Evolutionary conservation across 1,140 invertebrate species (phyloP), one percentile per base, ranked within the genome.

Genomic region (Aphaenogaster ashmeadi): DNA sequence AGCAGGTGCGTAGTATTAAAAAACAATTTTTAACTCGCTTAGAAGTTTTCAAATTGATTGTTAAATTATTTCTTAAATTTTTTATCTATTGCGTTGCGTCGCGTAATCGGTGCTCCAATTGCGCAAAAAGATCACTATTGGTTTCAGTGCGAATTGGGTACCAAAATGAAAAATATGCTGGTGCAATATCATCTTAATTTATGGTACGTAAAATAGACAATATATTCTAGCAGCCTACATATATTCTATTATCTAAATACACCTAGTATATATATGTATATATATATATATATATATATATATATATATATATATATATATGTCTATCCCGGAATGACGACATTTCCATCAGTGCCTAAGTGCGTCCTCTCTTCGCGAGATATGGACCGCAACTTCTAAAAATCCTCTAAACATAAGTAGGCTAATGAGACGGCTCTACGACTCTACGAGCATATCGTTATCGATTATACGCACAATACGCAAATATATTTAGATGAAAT

Each of bases 151-250:
- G 11, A 50, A 18, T 56, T 44, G 15, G 2, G 6, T 21, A 38
- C 13, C 18, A 3, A 56, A 71, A 66, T 33, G 1, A 69, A 18
- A 81, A 54, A 18, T 15, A 36, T 7, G 33, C 47, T 41, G 36
- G 13, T 6, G 27, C 80, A 72, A 72, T 56, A n/a, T 75, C 69
- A 13, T 62, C 52, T 60, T 60, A 84, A 75, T 2, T 74, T 50
- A 47, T 44, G 33, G 44, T 27, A 50, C 41, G 54, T 75, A 75
- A 74, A 83, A 74, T 47, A 47, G 52, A 60, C 3, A 86, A 69
- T 85, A 21, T 60, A 78, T 83, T 90, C 88, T 90, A 90, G 78
- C 78, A 27, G 38, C 21, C 78, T 90, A 90, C 69, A 38, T 64
- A 64, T 71, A 11, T 72, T 64, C 21, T 78, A 60, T 86, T 44